Evolutionary conservation across 2,797 vertebrate genomes (phyloP).

Genomic region (Centroberyx gerrardi): DNA sequence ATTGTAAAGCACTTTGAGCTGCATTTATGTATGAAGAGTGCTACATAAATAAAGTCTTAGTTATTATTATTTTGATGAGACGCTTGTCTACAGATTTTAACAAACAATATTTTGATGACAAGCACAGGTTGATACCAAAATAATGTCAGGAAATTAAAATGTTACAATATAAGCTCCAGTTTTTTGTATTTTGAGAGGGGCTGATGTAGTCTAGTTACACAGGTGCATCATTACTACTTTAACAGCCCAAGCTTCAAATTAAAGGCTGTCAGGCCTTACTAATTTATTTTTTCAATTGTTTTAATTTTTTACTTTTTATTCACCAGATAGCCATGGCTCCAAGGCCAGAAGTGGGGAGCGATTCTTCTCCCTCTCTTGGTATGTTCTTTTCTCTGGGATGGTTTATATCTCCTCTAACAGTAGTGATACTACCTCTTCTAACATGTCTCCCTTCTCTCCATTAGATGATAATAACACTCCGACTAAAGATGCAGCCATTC

Average conservation of each 20-base stretch:
- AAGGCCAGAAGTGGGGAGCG: slow-evolving; percentile 85
- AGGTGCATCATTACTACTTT: background rate
- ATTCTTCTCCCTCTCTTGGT: slow-evolving; percentile 62
- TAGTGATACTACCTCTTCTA: background rate
- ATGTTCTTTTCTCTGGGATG: slow-evolving; percentile 15
- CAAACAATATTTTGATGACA: too few relatives aligned
- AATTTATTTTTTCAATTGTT: background rate
- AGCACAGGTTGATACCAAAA: too few relatives aligned
- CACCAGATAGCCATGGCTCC: slow-evolving; percentile 89
- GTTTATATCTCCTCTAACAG: background rate
- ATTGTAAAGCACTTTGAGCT: too few relatives aligned
- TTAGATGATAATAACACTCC: slow-evolving; percentile 55
- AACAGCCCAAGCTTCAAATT: background rate
- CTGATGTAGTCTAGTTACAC: background rate
- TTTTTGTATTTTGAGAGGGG: slow-evolving; percentile 22
- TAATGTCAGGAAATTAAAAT: background rate
- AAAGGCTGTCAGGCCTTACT: too few relatives aligned
- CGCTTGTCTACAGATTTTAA: too few relatives aligned
- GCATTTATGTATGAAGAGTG: too few relatives aligned
- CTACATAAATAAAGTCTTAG: too few relatives aligned
- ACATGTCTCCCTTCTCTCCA: background rate
- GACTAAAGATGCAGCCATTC: slow-evolving; percentile 77
- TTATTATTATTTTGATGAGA: too few relatives aligned
- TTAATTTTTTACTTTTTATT: background rate
- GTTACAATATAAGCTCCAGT: background rate